Base-by-base conservation (phyloP, 2,797 vertebrate genomes). In the Arrhamphus sclerolepis region DNA sequence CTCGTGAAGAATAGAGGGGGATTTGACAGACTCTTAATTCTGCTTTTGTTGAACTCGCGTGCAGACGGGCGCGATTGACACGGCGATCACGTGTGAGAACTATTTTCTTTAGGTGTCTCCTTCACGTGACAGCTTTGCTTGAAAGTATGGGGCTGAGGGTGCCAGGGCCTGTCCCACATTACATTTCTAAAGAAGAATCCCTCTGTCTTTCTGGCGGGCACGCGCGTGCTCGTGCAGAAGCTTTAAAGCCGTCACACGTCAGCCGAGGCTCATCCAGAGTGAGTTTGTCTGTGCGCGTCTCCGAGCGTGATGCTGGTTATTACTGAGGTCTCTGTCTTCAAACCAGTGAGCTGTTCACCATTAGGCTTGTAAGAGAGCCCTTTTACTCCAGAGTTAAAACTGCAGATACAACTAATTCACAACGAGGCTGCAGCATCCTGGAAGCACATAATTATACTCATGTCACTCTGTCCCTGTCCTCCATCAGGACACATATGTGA, bases 31-130 rank as follows among this genome's bases (percentile, higher is more conserved):
- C 82, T 63, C 82, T n/a, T 93, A 93, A 94, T 92, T 84, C 92
- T 72, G n/a, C 90, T 85, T 80, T 95, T 95, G 94, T 95, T 89
- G 68, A 70, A 81, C 92, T 95, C 93, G 92, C 91, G 94, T 95
- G 94, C 94, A 92, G 92, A 92, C 91, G 82, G 77, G 79, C 70
- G 52, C 86, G 90, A 87, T 46, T 87, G 93, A 92, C 92, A 93
- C 58, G 77, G 65, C 61, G 80, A 72, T 92, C 91, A 91, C 90
- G 88, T 89, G 90, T 90, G 56, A 70, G 78, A 76, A 41, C 51
- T 58, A 6, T 6, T 24, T 69, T 63, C 20, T 41, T 57, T 29
- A 38, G 34, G n/a, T n/a, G 56, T 72, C 5, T 65, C 57, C 44
- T 62, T 75, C 65, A 82, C 58, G 66, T 69, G 77, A 57, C 51